Evolutionary conservation across 2,113 vertebrate species (phyloP), one percentile per base, ranked within the genome.

Genomic region (Silurus meridionalis): DNA sequence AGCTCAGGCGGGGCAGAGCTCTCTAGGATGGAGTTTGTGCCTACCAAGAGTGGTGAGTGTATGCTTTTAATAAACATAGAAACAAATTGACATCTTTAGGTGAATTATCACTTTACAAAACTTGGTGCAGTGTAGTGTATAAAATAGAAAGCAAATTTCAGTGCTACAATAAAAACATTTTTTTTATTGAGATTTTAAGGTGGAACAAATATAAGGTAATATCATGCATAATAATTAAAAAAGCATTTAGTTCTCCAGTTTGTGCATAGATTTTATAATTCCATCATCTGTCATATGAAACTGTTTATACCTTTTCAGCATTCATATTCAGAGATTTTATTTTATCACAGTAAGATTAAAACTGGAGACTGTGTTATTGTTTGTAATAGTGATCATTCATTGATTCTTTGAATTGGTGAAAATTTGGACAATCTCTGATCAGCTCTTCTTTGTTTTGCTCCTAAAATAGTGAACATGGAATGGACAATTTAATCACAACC

Each of bases 401-500:
- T 72, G 55, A 23, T 71, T 11, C 17, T 0, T n/a, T 81, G 37
- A 37, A 37, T 72, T 6, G n/a, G n/a, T 37, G 37, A 37, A 67
- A 1, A 28, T 67, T 28, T 28, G 64, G 15, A 55, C 28, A 55
- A 11, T 25, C 19, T 64, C 53, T 7, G 15, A 52, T 10, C 48
- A 13, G 19, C 74, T 21, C 83, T 37, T 50, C 1, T 37, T 66
- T 61, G 4, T 48, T 78, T 55, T 86, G 78, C 86, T 85, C 72
- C 87, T 9, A 52, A 37, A 89, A 89, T 87, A 93, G 90, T 82
- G 83, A 84, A 86, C 86, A 88, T 81, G 92, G 91, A 91, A 94
- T 94, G 94, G 94, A 95, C 85, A 90, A 88, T 58, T 86, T 91
- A 89, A 91, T 82, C 4, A 88, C 90, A 63, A 84, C 72, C 79